Evolutionary conservation across 2,113 vertebrate genomes (phyloP).

Genomic region (Grammomys dolichurus): DNA sequence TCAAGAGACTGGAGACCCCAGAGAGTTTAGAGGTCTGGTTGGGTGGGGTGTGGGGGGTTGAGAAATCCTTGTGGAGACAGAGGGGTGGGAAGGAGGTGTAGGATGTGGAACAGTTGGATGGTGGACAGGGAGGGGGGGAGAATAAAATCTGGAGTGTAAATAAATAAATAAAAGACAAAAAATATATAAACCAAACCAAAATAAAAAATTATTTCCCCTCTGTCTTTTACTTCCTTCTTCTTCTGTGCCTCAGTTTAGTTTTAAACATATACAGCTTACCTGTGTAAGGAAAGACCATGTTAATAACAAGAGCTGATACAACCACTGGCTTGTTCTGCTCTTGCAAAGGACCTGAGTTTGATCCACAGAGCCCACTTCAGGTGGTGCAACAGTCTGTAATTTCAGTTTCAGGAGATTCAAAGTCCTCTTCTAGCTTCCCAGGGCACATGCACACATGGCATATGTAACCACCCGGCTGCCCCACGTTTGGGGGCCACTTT

Average conservation of each 20-base stretch:
- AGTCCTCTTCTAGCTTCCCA: neutral
- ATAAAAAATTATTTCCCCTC: neutral
- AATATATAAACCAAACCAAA: neutral
- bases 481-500: too few relatives aligned
- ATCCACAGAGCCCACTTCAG: neutral
- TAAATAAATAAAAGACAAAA: too few relatives aligned
- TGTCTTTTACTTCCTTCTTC: neutral
- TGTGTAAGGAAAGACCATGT: neutral
- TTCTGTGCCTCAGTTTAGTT: slow-evolving; percentile 27
- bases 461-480: too few relatives aligned
- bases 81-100: too few relatives aligned
- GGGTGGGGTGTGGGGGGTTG: too few relatives aligned
- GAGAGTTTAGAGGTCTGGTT: too few relatives aligned
- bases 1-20: too few relatives aligned
- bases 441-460: too few relatives aligned
- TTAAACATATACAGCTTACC: neutral
- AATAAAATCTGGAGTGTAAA: too few relatives aligned
- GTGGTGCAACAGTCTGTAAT: neutral
- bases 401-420: neutral
- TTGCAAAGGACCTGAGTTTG: neutral
- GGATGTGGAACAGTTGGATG: too few relatives aligned
- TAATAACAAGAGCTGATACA: neutral
- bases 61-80: too few relatives aligned
- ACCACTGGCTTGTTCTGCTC: neutral
- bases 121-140: too few relatives aligned